phyloP scores from a whole-genome alignment of 1,140 invertebrate genomes.

The Listronotus oregonensis region DNA sequence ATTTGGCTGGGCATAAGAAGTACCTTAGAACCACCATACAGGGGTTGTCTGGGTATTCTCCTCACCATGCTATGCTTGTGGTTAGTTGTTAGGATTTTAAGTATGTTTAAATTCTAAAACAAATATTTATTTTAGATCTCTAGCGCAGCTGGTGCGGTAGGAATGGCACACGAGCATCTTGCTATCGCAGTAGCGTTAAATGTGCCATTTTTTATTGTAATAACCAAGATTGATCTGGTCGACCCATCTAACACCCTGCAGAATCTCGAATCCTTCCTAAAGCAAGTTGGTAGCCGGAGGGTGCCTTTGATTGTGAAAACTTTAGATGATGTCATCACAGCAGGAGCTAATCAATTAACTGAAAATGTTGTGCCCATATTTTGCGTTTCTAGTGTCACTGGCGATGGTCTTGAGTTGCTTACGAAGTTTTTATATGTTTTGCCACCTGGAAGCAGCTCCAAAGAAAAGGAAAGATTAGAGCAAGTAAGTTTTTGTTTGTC shows the following conservation, averaged over 20 bases:
- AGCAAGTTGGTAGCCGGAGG: slow-evolving; percentile 55
- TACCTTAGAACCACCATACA: slow-evolving; percentile 95
- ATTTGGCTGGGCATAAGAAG: slow-evolving; percentile 95
- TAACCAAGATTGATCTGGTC: slow-evolving; percentile 89
- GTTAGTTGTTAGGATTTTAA: slow-evolving; percentile 58
- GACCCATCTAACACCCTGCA: slow-evolving; percentile 64
- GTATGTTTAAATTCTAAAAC: slow-evolving; percentile 6
- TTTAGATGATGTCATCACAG: slow-evolving; percentile 75
- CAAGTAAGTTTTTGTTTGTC: slow-evolving; percentile 55
- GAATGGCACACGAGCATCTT: slow-evolving; percentile 82
- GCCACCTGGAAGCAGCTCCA: slow-evolving; percentile 70
- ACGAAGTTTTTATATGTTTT: slow-evolving; percentile 78
- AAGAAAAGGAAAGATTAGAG: slow-evolving; percentile 74
- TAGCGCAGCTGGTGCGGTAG: slow-evolving; percentile 67
- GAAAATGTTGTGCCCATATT: slow-evolving; percentile 85
- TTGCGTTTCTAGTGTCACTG: slow-evolving; percentile 92
- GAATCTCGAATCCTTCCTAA: slow-evolving; percentile 71
- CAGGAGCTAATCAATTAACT: slow-evolving; percentile 65
- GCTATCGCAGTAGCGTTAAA: slow-evolving; percentile 81
- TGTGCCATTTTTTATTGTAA: slow-evolving; percentile 86
- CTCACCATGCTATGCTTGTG: slow-evolving; percentile 93
- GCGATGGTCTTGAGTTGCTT: slow-evolving; percentile 79
- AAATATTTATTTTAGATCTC: slow-evolving; percentile 59
- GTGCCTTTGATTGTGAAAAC: slow-evolving; percentile 70
- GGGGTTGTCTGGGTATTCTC: slow-evolving; percentile 91